phyloP scores from a whole-genome alignment of 2,797 vertebrate species.

The Tapirus indicus region DNA sequence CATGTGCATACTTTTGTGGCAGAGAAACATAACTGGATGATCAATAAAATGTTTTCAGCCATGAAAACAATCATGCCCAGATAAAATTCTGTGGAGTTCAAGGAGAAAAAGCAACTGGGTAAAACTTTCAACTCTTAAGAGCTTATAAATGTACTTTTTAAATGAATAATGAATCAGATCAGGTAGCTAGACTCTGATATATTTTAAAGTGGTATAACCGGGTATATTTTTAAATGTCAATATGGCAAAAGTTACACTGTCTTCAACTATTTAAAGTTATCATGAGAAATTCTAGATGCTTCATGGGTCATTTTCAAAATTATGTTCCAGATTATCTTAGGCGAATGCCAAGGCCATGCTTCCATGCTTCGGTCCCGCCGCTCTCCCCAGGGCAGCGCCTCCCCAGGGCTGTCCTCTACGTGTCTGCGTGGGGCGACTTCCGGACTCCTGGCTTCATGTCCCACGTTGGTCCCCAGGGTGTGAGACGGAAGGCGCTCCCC shows the following conservation, averaged over 20 bases:
- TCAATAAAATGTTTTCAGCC: slow-evolving; percentile 12
- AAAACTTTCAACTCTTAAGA: background rate
- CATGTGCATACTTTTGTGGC: background rate
- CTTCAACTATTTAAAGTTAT: background rate
- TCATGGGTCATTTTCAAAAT: background rate
- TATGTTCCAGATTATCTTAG: background rate
- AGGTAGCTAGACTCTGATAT: background rate
- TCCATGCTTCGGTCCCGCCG: background rate
- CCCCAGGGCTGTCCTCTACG: background rate
- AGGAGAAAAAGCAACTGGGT: background rate
- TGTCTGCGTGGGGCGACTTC: too few relatives aligned
- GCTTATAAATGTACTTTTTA: background rate
- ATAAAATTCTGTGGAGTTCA: background rate
- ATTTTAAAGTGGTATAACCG: background rate
- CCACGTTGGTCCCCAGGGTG: fast-evolving
- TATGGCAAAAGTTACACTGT: background rate
- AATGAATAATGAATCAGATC: background rate
- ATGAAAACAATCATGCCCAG: background rate
- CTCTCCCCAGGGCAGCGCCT: fast-evolving
- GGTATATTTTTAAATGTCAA: background rate
- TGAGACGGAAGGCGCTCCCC: background rate
- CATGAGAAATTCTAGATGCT: background rate
- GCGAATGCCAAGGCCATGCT: fast-evolving
- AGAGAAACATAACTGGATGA: background rate
- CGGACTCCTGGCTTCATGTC: background rate